Conservation (phyloP, 2,888 invertebrate genomes). For the Agriopis aurantiaria region DNA sequence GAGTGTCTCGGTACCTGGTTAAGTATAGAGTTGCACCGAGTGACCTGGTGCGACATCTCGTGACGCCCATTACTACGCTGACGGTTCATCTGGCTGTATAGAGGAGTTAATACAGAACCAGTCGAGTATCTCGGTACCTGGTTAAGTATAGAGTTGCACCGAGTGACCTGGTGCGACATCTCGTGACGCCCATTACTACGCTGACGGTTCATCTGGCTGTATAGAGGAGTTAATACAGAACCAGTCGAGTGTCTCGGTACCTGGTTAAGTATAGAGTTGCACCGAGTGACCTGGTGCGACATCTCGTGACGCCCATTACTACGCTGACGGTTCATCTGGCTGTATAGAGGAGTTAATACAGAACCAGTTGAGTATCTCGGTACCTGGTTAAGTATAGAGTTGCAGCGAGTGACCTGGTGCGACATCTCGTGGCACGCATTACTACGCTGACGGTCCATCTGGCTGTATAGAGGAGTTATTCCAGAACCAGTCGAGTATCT, state of each 20-base stretch:
- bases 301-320: slow-evolving; percentile 93
- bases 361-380: slow-evolving; percentile 40
- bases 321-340: slow-evolving; percentile 92
- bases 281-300: slow-evolving; percentile 92
- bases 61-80: slow-evolving; percentile 92
- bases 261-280: slow-evolving; percentile 91
- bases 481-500: not conserved
- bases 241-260: slow-evolving; percentile 44
- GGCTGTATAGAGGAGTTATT: not conserved
- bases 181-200: slow-evolving; percentile 94
- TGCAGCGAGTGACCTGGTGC: slow-evolving; percentile 93
- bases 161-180: slow-evolving; percentile 92
- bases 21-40: slow-evolving; percentile 92
- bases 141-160: slow-evolving; percentile 92
- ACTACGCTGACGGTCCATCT: slow-evolving; percentile 74
- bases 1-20: slow-evolving; percentile 69
- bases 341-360: slow-evolving; percentile 90
- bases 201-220: not conserved
- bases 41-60: slow-evolving; percentile 93
- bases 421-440: slow-evolving; percentile 94
- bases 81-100: not conserved
- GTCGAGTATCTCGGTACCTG: slow-evolving; percentile 56
- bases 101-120: not conserved
- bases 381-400: slow-evolving; percentile 89
- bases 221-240: not conserved